Evolutionary conservation across 2,888 invertebrate species (phyloP).

Genomic region (Troglohyphantes excavatus): DNA sequence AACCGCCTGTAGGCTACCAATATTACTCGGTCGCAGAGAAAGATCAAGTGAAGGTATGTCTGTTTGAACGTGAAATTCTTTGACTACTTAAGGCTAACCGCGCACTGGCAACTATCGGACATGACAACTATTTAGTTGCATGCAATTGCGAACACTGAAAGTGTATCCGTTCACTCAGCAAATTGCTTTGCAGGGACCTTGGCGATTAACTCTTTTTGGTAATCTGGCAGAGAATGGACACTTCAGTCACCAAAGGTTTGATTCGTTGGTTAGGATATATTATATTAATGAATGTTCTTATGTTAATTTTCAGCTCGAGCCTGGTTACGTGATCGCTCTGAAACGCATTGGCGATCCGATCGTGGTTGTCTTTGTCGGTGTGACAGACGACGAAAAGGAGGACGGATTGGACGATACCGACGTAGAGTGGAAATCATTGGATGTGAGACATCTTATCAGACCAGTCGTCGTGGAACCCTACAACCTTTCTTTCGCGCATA

Average conservation of each 20-base stretch:
- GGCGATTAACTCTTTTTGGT: too few relatives aligned
- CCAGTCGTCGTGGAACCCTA: background rate
- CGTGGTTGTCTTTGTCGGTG: slow-evolving; percentile 10
- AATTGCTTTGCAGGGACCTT: too few relatives aligned
- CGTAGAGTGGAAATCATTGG: slow-evolving; percentile 7
- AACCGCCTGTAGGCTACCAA: slow-evolving; percentile 15
- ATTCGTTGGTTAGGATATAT: too few relatives aligned
- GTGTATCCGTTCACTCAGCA: too few relatives aligned
- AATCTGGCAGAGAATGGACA: too few relatives aligned
- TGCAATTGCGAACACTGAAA: too few relatives aligned
- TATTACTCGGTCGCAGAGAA: slow-evolving; percentile 18
- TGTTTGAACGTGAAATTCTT: too few relatives aligned
- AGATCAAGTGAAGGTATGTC: slow-evolving; percentile 13
- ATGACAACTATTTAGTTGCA: too few relatives aligned
- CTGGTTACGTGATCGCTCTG: slow-evolving; percentile 45
- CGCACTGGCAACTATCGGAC: too few relatives aligned
- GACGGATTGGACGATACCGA: slow-evolving; percentile 14
- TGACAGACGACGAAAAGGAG: background rate
- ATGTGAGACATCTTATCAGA: slow-evolving; percentile 22
- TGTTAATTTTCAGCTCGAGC: slow-evolving; percentile 51
- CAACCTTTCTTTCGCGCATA: slow-evolving; percentile 37
- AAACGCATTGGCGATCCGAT: background rate
- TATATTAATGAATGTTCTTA: too few relatives aligned
- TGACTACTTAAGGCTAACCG: too few relatives aligned
- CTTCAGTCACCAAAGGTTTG: too few relatives aligned